These are phyloP conservation scores for Sternotherus odoratus DNA, from an alignment of 2,797 vertebrate genomes.

Conservation along the genomic window DNA sequence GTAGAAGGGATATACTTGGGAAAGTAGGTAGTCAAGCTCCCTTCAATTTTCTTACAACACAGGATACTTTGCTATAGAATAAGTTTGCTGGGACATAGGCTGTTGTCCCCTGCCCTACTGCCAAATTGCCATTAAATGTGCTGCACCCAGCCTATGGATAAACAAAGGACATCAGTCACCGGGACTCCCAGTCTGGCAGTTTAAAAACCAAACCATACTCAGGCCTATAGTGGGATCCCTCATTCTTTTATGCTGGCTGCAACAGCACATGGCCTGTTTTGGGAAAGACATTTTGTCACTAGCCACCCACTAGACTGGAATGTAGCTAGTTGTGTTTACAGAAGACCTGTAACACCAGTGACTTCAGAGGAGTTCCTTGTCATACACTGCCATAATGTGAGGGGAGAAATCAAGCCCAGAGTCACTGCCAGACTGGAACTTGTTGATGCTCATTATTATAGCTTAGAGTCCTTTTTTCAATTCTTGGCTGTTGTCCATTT, in stretches of 20 bases:
- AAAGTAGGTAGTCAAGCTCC: neutral
- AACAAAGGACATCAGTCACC: neutral
- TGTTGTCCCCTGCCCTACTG: neutral
- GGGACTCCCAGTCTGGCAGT: neutral
- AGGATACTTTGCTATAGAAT: neutral
- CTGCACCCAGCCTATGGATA: too few relatives aligned
- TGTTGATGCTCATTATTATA: neutral
- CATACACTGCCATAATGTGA: accelerated
- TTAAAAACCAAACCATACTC: neutral
- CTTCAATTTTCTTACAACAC: neutral
- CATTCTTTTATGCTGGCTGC: neutral
- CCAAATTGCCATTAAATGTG: neutral
- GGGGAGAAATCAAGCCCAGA: neutral
- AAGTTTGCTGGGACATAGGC: neutral
- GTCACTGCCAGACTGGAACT: neutral
- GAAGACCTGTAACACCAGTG: accelerated
- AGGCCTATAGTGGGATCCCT: neutral
- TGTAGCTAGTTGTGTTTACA: neutral
- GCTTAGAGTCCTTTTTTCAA: neutral
- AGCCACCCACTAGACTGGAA: neutral
- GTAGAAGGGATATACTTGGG: accelerated
- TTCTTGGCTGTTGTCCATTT: neutral
- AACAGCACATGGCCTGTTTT: accelerated
- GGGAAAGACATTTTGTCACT: accelerated
- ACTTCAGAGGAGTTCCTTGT: accelerated